Base-by-base conservation (phyloP, 2,797 vertebrate species). In the Lemur catta region DNA sequence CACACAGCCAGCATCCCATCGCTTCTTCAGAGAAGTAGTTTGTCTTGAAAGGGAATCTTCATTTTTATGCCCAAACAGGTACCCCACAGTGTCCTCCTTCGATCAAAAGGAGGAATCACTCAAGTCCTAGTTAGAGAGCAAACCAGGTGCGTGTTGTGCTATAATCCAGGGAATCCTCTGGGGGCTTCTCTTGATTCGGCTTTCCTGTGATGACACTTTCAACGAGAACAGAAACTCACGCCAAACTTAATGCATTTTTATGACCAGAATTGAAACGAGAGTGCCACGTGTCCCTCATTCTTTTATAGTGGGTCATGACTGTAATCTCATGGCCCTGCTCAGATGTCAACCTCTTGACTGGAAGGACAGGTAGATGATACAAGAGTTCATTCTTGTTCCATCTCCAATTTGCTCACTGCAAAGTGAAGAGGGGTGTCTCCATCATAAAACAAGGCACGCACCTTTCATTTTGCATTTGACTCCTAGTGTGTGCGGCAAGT, bases 231-330 rank as follows among this genome's bases (percentile, higher is more conserved):
- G 96, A 97, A 97, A 96, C 96, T 96, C 95, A 71, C 3, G 89
- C 91, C 97, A 97, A 95, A 91, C 71, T 94, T 96, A 97, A 98
- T 97, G 97, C 97, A 98, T 98, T 97, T 98, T 97, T 97, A 98
- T 93, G 95, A 97, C 75, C 72, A 79, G 96, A 93, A 97, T 85
- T 97, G 96, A 95, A 97, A 97, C 93, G 97, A 96, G 93, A 96
- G 84, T 94, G 96, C 93, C 96, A 97, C 97, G 95, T 92, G 93
- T 94, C 96, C 95, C 93, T 97, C 95, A 93, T 94, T 95, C 89
- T 97, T 97, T 97, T 90, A 84, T 61, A 88, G 55, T 88, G 93
- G 97, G 97, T 98, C 96, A 90, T 88, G 95, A 98, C 94, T 97
- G 86, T 97, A 97, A 97, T 97, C 97, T 97, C 95, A 96, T 35